Conservation (phyloP, 2,888 invertebrate species). For the Agrochola lychnidis region DNA sequence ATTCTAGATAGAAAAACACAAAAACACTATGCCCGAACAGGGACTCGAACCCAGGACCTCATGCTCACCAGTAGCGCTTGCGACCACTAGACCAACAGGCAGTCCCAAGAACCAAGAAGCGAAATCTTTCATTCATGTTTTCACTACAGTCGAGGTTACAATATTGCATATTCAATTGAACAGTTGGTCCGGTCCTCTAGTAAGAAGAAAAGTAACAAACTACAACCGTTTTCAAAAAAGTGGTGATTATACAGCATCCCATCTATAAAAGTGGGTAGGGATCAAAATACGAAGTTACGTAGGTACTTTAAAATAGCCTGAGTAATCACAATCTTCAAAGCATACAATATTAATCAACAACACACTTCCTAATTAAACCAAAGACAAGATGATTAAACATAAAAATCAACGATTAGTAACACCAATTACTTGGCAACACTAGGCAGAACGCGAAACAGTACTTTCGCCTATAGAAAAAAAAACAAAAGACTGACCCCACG, state of each 20-base stretch:
- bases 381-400: constrained; percentile 57
- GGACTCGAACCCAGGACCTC: neutral
- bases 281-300: neutral
- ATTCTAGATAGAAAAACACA: neutral
- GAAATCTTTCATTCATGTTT: neutral
- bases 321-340: constrained; percentile 3
- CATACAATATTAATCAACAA: constrained; percentile 46
- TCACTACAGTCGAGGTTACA: neutral
- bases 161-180: too few relatives aligned
- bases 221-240: neutral
- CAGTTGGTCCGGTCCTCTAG: too few relatives aligned
- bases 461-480: constrained; percentile 65
- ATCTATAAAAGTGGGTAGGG: neutral
- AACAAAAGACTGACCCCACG: constrained; percentile 78
- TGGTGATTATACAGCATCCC: too few relatives aligned
- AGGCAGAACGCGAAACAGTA: constrained; percentile 57
- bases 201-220: neutral
- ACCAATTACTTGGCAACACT: constrained; percentile 60
- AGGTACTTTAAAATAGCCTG: neutral
- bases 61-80: too few relatives aligned
- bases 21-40: neutral
- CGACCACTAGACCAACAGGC: neutral
- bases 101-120: neutral
- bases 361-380: constrained; percentile 56
- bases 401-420: constrained; percentile 57